Base-by-base conservation (phyloP, 2,888 invertebrate species). In the Drosophila antonietae region DNA sequence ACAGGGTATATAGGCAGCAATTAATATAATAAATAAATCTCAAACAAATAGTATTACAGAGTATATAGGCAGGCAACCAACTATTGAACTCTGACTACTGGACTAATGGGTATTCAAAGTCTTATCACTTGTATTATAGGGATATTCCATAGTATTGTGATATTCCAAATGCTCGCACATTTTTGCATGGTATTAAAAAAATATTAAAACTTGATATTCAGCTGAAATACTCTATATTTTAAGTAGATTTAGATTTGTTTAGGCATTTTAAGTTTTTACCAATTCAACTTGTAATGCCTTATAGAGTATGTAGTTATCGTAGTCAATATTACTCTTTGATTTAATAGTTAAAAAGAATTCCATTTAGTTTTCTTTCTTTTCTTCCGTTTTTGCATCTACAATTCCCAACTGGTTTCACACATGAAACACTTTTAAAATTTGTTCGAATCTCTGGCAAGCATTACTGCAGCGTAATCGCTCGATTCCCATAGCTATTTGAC, bases 351-450 rank as follows among this genome's bases (percentile, higher is more conserved):
- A 44, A 33, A 56, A 15, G 14, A 31, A 8, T 43, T 28, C 6
- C 6, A 28, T 31, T 31, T 4, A 1, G 2, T 3, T 0, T n/a
- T 55, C 1, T 0, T n/a, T 55, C 23, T 43, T 18, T 56, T 52
- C 28, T 23, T 10, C 18, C 3, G 1, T 35, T 37, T 37, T 23
- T 23, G 20, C 37, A 5, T 20, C 43, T 44, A 15, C 5, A 44
- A 57, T 57, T 57, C 57, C 57, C 57, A 57, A 44, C 20, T 44
- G 56, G 43, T 53, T 37, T 9, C 15, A 8, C 35, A 52, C 7
- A 20, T 14, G 35, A 6, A 52, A 20, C 52, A 37, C 35, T 35
- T 15, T 35, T 15, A 9, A 20, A 18, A 35, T 35, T 3, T 52
- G 14, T 15, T 14, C 20, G 8, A 53, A 23, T 53, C 52, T 37